Conservation (phyloP, 2,797 vertebrate species). For the Tiaroga cobitis region DNA sequence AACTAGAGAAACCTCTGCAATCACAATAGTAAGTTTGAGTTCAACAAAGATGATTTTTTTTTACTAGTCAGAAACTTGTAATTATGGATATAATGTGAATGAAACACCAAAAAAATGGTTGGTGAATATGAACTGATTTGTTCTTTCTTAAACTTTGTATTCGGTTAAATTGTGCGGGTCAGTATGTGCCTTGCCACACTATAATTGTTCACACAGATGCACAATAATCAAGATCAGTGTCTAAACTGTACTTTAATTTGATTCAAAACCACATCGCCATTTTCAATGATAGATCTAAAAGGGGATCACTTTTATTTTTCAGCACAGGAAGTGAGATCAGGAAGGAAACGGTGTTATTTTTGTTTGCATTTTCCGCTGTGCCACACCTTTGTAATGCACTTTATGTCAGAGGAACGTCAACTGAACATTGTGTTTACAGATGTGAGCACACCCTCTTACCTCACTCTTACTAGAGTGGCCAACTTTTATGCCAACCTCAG, state of each 20-base stretch:
- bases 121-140: background rate
- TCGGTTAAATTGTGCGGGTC: background rate
- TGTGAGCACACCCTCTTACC: slow-evolving; percentile 58
- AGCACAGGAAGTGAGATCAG: slow-evolving; percentile 19
- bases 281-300: background rate
- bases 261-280: background rate
- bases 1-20: background rate
- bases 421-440: slow-evolving; percentile 4
- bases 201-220: background rate
- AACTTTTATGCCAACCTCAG: slow-evolving; percentile 53
- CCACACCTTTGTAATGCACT: slow-evolving; percentile 32
- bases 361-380: slow-evolving; percentile 36
- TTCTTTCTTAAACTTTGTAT: background rate
- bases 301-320: background rate
- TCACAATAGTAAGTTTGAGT: background rate
- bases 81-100: background rate
- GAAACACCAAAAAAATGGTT: too few species aligned
- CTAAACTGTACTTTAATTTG: background rate
- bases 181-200: background rate
- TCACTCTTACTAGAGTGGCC: slow-evolving; percentile 47
- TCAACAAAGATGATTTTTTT: background rate
- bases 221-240: background rate
- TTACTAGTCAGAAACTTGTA: slow-evolving; percentile 3
- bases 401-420: background rate
- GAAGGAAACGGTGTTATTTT: slow-evolving; percentile 25